These are phyloP conservation scores for Drosophila melanosoma DNA, from an alignment of 2,888 invertebrate genomes.

Conservation along the genomic window DNA sequence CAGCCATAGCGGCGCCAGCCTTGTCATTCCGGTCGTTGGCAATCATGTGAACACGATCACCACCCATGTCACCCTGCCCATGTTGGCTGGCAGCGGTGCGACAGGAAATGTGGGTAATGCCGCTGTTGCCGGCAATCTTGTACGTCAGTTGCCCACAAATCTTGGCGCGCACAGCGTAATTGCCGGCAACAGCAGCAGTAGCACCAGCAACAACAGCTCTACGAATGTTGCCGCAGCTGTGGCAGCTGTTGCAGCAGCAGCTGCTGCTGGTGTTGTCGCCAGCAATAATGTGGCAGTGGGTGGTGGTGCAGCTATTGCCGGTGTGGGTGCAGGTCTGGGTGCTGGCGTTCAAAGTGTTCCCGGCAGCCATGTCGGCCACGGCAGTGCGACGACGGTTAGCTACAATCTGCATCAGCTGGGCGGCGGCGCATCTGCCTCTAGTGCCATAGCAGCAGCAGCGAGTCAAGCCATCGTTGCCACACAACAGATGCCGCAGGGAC, in stretches of 20 bases:
- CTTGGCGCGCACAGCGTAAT: conserved; percentile 43
- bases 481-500: conserved; percentile 97
- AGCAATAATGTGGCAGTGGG: conserved; percentile 25
- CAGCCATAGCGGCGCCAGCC: conserved; percentile 8
- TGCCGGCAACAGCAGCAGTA: conserved; percentile 13
- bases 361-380: conserved; percentile 30
- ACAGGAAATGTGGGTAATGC: conserved; percentile 4
- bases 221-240: conserved; percentile 8
- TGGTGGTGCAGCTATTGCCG: neutral
- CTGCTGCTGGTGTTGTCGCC: conserved; percentile 4
- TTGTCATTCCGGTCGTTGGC: conserved; percentile 23
- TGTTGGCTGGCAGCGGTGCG: conserved; percentile 56
- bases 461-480: conserved; percentile 98
- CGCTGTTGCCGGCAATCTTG: conserved; percentile 31
- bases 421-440: conserved; percentile 89
- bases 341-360: conserved; percentile 7
- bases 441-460: conserved; percentile 96
- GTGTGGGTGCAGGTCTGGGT: conserved; percentile 1
- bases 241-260: conserved; percentile 15
- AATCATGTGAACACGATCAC: conserved; percentile 47
- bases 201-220: neutral
- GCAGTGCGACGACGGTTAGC: conserved; percentile 84
- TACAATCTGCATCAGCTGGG: conserved; percentile 93
- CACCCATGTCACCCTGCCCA: conserved; percentile 67
- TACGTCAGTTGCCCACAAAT: conserved; percentile 63